These are phyloP conservation scores for Eupleurogrammus muticus DNA, from an alignment of 2,797 vertebrate genomes.

Conservation along the genomic window DNA sequence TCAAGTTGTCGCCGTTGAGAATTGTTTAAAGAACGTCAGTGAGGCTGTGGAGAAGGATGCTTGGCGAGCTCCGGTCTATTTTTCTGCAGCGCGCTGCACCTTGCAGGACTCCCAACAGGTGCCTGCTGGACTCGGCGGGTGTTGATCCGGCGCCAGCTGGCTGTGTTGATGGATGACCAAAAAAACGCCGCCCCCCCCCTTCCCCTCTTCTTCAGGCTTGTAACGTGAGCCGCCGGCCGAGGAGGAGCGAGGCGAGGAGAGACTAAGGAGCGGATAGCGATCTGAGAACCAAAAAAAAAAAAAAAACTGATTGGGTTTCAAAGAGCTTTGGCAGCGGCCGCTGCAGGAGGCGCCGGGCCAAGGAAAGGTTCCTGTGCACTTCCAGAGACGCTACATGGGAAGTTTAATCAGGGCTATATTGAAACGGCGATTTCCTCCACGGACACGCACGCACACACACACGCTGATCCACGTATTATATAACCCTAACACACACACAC, in stretches of 20 bases:
- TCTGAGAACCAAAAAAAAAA: slow-evolving; percentile 80
- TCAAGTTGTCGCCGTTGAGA: slow-evolving; percentile 7
- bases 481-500: slow-evolving; percentile 29
- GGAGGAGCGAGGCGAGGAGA: slow-evolving; percentile 71
- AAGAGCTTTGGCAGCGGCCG: slow-evolving; percentile 82
- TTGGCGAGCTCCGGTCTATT: slow-evolving; percentile 43
- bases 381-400: slow-evolving; percentile 75
- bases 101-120: slow-evolving; percentile 80
- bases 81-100: slow-evolving; percentile 68
- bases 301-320: slow-evolving; percentile 86
- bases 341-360: slow-evolving; percentile 80
- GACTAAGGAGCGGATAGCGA: slow-evolving; percentile 75
- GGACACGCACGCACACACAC: slow-evolving; percentile 13
- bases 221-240: slow-evolving; percentile 61
- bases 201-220: slow-evolving; percentile 28
- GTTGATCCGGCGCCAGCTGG: slow-evolving; percentile 76
- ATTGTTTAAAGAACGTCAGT: neutral
- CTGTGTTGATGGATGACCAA: slow-evolving; percentile 64
- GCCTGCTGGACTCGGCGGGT: slow-evolving; percentile 68
- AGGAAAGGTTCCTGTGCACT: slow-evolving; percentile 80
- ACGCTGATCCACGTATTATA: slow-evolving; percentile 38
- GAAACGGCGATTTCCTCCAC: slow-evolving; percentile 78
- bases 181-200: slow-evolving; percentile 54
- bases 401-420: slow-evolving; percentile 83
- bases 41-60: slow-evolving; percentile 19